Evolutionary conservation across 2,888 invertebrate species (phyloP).

Genomic region (Tricholauxania praeusta): DNA sequence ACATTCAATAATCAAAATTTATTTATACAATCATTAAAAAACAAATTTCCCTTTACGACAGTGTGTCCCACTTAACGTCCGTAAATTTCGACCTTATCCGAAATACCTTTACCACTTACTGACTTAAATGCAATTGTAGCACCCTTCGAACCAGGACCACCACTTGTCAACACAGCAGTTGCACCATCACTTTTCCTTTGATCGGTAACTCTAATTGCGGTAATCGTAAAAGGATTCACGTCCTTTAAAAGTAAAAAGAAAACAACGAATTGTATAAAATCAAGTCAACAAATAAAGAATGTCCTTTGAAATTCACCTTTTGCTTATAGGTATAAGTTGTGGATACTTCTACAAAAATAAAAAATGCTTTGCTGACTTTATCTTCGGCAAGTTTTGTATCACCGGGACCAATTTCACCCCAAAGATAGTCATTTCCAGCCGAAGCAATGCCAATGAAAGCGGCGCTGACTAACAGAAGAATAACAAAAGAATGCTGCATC

Average conservation of each 20-base stretch:
- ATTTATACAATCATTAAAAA: too few species aligned
- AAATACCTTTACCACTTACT: slow-evolving; percentile 65
- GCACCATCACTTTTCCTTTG: slow-evolving; percentile 60
- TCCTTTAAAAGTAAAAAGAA: slow-evolving; percentile 3
- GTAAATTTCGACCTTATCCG: slow-evolving; percentile 64
- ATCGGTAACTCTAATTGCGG: slow-evolving; percentile 47
- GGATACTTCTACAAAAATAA: slow-evolving; percentile 50
- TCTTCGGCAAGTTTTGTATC: slow-evolving; percentile 57
- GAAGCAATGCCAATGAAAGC: slow-evolving; percentile 44
- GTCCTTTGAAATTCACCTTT: slow-evolving; percentile 28
- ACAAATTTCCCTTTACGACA: too few species aligned
- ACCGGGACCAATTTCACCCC: slow-evolving; percentile 53
- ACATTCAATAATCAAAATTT: too few species aligned
- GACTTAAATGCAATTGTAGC: slow-evolving; percentile 68
- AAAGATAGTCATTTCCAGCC: slow-evolving; percentile 55
- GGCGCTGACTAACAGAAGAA: slow-evolving; percentile 11
- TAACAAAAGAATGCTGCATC: slow-evolving; percentile 24
- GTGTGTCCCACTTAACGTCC: slow-evolving; percentile 46
- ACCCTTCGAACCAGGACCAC: slow-evolving; percentile 67
- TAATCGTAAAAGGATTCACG: slow-evolving; percentile 39
- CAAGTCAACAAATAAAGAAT: background rate
- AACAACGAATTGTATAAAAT: background rate
- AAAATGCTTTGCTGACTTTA: slow-evolving; percentile 51
- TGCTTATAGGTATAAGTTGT: slow-evolving; percentile 40
- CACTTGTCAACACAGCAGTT: slow-evolving; percentile 59